Evolutionary conservation across 2,113 vertebrate species (phyloP), one percentile per base, ranked within the genome.

Genomic region (Phylloscopus trochilus): DNA sequence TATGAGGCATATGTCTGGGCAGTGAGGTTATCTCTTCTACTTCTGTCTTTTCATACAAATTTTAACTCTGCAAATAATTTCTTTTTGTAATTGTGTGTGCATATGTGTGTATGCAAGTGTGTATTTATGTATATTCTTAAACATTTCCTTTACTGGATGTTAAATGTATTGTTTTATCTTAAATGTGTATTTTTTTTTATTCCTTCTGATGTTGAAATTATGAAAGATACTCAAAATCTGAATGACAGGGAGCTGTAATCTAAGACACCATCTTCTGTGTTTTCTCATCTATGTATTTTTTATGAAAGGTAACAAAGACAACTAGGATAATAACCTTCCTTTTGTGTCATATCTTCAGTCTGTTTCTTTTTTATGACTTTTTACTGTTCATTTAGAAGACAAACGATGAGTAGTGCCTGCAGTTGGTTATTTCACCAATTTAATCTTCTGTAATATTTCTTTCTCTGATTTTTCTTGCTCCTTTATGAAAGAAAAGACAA

Each of bases 51-150:
- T 52, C 35, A 74, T 67, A 18, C 1, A 77, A 46, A 53, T 56
- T 44, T 43, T 31, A 83, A 39, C 16, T 70, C 24, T 55, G 9
- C 9, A 8, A 35, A 2, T 31, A 6, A 58, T 3, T 33, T 6
- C 0, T 51, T 79, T 66, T 26, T 76, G 28, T 83, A n/a, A 24
- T 9, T 68, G 4, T 46, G 19, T 55, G 7, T 69, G 9, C 2
- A 1, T 59, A 9, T 28, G 16, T n/a, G 11, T 66, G 9, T 35
- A 49, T 0, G 0, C 30, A 35, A 35, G 8, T 28, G 4, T 19
- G 7, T 15, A 26, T 2, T 3, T 37, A 4, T 26, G 2, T 46
- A 19, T 43, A 26, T 37, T 76, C 23, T 60, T 72, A 79, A 63
- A 88, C 1, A 9, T 56, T 20, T 58, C 24, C 21, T 83, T 87